Base-by-base conservation (phyloP, 2,113 vertebrate genomes). In the Bostrychus sinensis region DNA sequence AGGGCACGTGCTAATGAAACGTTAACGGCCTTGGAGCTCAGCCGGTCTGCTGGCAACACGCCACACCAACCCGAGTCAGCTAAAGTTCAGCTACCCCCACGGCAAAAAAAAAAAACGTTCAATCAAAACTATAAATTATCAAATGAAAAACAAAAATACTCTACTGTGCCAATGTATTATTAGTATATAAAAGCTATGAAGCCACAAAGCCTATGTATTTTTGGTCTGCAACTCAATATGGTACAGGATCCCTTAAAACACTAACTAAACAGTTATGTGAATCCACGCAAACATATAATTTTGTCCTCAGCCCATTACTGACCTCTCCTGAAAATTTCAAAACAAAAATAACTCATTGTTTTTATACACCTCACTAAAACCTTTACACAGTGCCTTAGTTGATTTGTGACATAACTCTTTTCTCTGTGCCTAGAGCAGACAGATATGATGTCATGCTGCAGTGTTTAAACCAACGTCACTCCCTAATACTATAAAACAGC, bases 1-100 rank as follows among this genome's bases (percentile, higher is more conserved):
- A 4, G 38, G 64, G 53, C 70, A 80, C 70, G 83, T 75, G 81
- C 78, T 83, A 80, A 77, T 69, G 69, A 85, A 77, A 83, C 39
- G 78, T 64, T 82, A 84, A 86, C 77, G 62, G 82, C 56, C 62
- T 41, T 13, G 67, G 71, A 74, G 80, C 70, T 54, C 1, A 26
- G 53, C 66, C 62, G 71, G 70, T 61, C 72, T 56, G 70, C 72
- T 85, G 83, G 78, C 81, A 51, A 9, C 2, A 1, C 16, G 82
- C 84, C 84, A 85, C 14, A 43, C 59, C 77, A 57, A 45, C 75
- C 13, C 48, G 43, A 84, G 79, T 76, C 83, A 80, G 77, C 65
- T 28, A 71, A 61, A 87, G 81, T 83, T 84, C 78, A 85, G 68
- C 75, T 64, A 56, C 66, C 65, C 43, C 56, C 3, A 32, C 25